A percentile compares a stretch with the other conserved stretches of the same genome.
phyloP scores from a whole-genome alignment of 2,797 vertebrate genomes.

The Diplodus puntazzo region DNA sequence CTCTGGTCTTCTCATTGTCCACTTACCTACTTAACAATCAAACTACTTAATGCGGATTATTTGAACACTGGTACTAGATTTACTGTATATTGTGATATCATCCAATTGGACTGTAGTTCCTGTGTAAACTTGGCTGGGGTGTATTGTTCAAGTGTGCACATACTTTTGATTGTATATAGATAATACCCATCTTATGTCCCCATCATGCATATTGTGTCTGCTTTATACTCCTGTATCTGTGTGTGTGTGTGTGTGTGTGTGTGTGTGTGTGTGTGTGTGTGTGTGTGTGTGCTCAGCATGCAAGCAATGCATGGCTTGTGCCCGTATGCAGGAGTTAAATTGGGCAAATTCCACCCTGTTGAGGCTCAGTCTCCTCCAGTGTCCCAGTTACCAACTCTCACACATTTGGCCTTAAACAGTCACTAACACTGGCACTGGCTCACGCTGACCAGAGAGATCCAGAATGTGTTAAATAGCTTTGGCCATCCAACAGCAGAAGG shows the following conservation, averaged over 20 bases:
- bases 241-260: constrained; percentile 1
- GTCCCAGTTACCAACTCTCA: neutral
- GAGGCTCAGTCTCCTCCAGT: neutral
- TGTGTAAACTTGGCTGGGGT: neutral
- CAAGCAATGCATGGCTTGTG: neutral
- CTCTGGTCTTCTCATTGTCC: neutral
- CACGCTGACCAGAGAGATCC: neutral
- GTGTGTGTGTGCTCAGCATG: constrained; percentile 6
- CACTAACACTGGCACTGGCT: neutral
- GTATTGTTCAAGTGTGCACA: neutral
- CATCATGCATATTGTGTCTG: neutral
- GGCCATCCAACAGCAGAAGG: neutral
- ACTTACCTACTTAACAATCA: neutral
- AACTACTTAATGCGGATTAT: neutral
- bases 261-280: constrained; percentile 12
- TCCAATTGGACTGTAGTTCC: neutral
- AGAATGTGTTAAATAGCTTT: neutral
- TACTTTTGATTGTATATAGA: neutral
- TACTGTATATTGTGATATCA: neutral
- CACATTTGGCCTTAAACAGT: neutral
- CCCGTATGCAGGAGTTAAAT: neutral
- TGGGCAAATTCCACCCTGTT: no score
- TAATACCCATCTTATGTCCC: no score
- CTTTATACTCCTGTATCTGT: neutral
- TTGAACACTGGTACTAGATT: neutral